Conservation (phyloP, 2,888 invertebrate genomes). For the Cheilosia vulpina region DNA sequence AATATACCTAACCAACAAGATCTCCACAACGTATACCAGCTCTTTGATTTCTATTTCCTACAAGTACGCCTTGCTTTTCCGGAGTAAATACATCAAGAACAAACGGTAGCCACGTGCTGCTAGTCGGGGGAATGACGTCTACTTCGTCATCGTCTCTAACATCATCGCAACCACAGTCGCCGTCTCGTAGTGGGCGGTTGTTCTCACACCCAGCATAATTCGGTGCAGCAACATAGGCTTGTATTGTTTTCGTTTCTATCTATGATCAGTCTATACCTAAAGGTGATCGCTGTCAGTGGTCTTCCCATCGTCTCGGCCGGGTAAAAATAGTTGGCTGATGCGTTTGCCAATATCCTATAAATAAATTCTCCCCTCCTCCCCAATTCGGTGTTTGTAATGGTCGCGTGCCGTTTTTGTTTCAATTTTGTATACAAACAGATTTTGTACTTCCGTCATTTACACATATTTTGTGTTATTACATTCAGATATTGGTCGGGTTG, state of each 20-base stretch:
- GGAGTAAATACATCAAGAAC: constrained; percentile 14
- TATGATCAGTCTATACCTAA: constrained; percentile 64
- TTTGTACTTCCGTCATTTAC: constrained; percentile 45
- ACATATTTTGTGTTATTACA: constrained; percentile 21
- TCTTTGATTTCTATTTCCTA: constrained; percentile 52
- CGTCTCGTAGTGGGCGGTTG: constrained; percentile 51
- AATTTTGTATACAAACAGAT: constrained; percentile 27
- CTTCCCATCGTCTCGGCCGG: constrained; percentile 24
- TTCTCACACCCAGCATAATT: constrained; percentile 42
- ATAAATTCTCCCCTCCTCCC: not conserved
- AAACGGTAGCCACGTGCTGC: constrained; percentile 42
- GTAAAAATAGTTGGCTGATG: constrained; percentile 56
- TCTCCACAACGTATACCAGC: constrained; percentile 18
- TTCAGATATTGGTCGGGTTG: constrained; percentile 6
- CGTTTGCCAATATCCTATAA: constrained; percentile 52
- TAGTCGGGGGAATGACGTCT: not conserved
- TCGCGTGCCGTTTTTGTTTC: constrained; percentile 59
- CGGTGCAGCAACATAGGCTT: constrained; percentile 46
- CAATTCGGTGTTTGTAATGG: constrained; percentile 33
- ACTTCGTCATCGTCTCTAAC: constrained; percentile 42
- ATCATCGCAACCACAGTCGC: constrained; percentile 27
- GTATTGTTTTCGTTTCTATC: constrained; percentile 43
- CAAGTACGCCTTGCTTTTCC: constrained; percentile 37
- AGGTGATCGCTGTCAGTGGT: constrained; percentile 70
- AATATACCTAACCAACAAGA: not conserved